phyloP scores from a whole-genome alignment of 2,888 invertebrate species.

The Melanostoma scalare region DNA sequence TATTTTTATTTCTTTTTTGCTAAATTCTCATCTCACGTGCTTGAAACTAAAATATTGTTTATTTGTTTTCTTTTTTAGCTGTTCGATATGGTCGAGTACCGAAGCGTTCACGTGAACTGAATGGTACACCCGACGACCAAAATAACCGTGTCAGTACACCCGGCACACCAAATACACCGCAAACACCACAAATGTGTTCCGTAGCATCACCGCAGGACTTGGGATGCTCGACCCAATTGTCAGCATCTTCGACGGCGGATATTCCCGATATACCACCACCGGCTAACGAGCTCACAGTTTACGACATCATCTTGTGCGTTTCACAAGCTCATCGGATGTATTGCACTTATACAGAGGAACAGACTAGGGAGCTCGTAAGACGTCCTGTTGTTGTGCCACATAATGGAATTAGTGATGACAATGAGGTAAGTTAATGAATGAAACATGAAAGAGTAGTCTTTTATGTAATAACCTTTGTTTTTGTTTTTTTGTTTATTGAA shows the following conservation, averaged over 20 bases:
- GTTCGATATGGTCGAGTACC: constrained; percentile 98
- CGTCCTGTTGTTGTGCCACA: constrained; percentile 87
- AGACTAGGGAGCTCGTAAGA: constrained; percentile 87
- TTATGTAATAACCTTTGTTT: background rate
- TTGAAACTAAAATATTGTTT: background rate
- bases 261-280: constrained; percentile 74
- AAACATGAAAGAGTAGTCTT: background rate
- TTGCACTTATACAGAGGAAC: constrained; percentile 94
- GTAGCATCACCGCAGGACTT: constrained; percentile 82
- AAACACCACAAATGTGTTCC: constrained; percentile 83
- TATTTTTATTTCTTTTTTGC: no score
- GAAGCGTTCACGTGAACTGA: constrained; percentile 93
- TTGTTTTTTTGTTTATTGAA: constrained; percentile 73
- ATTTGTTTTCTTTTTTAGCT: constrained; percentile 84
- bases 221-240: constrained; percentile 78
- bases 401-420: constrained; percentile 79
- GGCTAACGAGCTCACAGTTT: constrained; percentile 86
- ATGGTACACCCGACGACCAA: constrained; percentile 80
- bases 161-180: constrained; percentile 83
- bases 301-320: constrained; percentile 90
- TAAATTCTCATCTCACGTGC: no score
- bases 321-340: constrained; percentile 93
- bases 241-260: constrained; percentile 70
- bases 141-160: constrained; percentile 82
- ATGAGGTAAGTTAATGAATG: constrained; percentile 49